These are phyloP conservation scores for Ophion ventricosus DNA, from an alignment of 2,888 invertebrate species.

Conservation along the genomic window DNA sequence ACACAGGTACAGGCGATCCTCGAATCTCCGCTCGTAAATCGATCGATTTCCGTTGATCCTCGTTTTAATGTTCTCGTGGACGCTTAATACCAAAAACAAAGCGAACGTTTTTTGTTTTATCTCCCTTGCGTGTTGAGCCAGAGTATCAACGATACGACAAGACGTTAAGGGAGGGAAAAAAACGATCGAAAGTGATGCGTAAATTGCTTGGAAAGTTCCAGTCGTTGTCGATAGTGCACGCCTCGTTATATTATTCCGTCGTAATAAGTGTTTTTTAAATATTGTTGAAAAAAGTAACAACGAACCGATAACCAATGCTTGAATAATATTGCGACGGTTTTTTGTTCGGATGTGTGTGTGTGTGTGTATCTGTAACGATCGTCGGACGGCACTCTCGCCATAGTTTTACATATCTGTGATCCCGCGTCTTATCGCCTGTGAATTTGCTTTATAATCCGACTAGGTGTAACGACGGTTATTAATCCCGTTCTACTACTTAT, in stretches of 20 bases:
- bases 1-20: conserved; percentile 85
- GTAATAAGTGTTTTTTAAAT: neutral
- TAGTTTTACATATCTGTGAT: neutral
- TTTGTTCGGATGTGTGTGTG: neutral
- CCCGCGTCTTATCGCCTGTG: neutral
- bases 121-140: too few species aligned
- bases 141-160: neutral
- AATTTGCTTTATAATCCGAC: neutral
- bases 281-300: neutral
- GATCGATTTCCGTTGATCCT: conserved; percentile 3
- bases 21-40: conserved; percentile 26
- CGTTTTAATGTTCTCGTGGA: neutral
- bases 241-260: neutral
- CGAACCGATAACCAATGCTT: neutral
- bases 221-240: neutral
- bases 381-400: neutral
- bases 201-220: neutral
- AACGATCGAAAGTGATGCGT: neutral
- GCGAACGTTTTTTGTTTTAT: too few species aligned
- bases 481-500: neutral
- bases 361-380: neutral
- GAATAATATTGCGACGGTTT: neutral
- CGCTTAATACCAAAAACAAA: neutral
- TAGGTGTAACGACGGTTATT: neutral
- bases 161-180: neutral